These are phyloP conservation scores for Sipha maydis DNA, from an alignment of 2,888 invertebrate genomes.

Conservation along the genomic window DNA sequence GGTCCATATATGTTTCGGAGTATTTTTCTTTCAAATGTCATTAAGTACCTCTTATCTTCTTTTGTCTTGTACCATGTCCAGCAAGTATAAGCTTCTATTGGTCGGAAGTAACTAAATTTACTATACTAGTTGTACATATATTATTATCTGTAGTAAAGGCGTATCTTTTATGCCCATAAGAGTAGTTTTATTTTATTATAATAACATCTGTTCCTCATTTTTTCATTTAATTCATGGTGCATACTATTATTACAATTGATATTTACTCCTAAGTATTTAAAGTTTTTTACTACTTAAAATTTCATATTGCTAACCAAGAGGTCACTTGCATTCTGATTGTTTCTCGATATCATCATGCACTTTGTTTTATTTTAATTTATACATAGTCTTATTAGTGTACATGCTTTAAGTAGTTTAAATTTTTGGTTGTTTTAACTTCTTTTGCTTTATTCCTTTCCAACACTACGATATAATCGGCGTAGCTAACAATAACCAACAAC, in stretches of 20 bases:
- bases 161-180: not conserved
- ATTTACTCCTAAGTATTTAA: not conserved
- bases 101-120: not conserved
- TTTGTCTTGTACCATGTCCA: not conserved
- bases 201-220: not conserved
- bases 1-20: slow-evolving; percentile 11
- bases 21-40: slow-evolving; percentile 16
- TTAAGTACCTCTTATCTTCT: not conserved
- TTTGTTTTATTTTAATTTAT: too few species aligned
- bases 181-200: not conserved
- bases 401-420: too few species aligned
- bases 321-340: too few species aligned
- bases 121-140: too few species aligned
- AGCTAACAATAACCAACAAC: too few species aligned
- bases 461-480: too few species aligned
- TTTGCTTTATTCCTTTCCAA: too few species aligned
- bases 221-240: not conserved
- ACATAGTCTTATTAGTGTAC: too few species aligned
- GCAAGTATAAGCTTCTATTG: not conserved
- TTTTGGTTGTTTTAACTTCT: too few species aligned
- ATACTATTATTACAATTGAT: not conserved
- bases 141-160: not conserved
- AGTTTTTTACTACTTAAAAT: not conserved
- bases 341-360: too few species aligned
- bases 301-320: too few species aligned